Evolutionary conservation across 2,888 invertebrate genomes (phyloP), one percentile per base, ranked within the genome.

Genomic region (Electrophaes corylata): DNA sequence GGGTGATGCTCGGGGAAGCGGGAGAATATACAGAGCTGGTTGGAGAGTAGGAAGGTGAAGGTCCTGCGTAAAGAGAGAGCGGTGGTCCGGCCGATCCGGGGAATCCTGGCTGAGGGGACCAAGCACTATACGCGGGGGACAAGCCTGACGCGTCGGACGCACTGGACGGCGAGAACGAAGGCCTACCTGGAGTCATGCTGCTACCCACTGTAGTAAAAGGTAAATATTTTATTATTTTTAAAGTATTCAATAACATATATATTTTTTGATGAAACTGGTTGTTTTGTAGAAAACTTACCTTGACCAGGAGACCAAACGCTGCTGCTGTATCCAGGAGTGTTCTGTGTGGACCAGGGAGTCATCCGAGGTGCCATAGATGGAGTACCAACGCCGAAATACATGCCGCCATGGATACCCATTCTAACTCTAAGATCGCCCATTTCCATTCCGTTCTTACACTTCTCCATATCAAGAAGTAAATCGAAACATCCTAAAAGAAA

Each of bases 401-500:
- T 96, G 65, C 96, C 96, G 0, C 95, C 95, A 0, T 95, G 95
- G 60, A 96, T 94, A 60, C 96, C 94, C 67, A 67, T 67, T 33
- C 95, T 95, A 65, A 94, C 94, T 10, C 93, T 93, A 0, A 93
- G 86, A 0, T 94, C 94, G 12, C 94, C 95, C 79, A 99, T 98
- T 83, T 99, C 99, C 93, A 99, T 99, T 67, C 99, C 99, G 76
- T 96, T 95, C 86, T 99, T 99, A 90, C 99, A 99, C 86, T 99
- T 99, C 75, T 99, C 99, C 0, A 98, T 98, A 83, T 99, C 99
- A 64, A 99, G 92, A 33, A 99, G 92, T 65, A 99, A 91, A 90
- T 99, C 99, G 81, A 99, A 99, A 73, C 98, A 98, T 44, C 99
- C 98, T 93, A 71, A 51, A 75, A 81, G 45, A 6, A 59, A 19